Evolutionary conservation across 1,140 invertebrate species (phyloP), one percentile per base, ranked within the genome.

Genomic region (Drosophila melanica): DNA sequence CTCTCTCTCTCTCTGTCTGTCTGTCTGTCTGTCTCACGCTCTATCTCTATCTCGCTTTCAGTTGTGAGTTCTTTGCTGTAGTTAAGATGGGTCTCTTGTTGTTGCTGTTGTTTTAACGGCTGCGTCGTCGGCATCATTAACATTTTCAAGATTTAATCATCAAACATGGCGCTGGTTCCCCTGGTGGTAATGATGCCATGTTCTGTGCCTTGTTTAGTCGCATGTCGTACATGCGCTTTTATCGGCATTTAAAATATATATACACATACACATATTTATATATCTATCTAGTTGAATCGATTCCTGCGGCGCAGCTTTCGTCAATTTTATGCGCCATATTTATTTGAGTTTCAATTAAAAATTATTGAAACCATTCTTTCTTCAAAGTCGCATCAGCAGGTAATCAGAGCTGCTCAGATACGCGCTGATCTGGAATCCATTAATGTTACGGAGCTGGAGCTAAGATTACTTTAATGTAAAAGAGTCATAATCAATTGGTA

Each of bases 151-250:
- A 90, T 90, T 90, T 90, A 90, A 90, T 90, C 85, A 90, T 90
- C 87, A 90, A 90, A 90, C 80, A 90, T 90, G 84, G 84, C 84
- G 84, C 84, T 75, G 60, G 51, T 48, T 45, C 45, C 54, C 68
- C 47, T 70, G 84, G 84, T 82, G 84, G 84, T 89, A 89, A 89
- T 84, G 85, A 84, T 84, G 79, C 76, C 85, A 89, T 89, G 84
- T 89, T 89, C 76, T 71, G 79, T 47, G 82, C 74, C 85, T 84
- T 86, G 81, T 87, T 87, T 87, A 65, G 79, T 84, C 78, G 82
- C 81, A 81, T 89, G 87, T 90, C 77, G 53, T 75, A 90, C 89
- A 90, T 89, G 89, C 80, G 80, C 89, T 90, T 90, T 90, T 90
- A 90, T 90, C 78, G 75, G 66, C 70, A 75, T 85, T 79, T 80